These are phyloP conservation scores for Proterorhinus semilunaris DNA, from an alignment of 2,113 vertebrate species.

Conservation along the genomic window DNA sequence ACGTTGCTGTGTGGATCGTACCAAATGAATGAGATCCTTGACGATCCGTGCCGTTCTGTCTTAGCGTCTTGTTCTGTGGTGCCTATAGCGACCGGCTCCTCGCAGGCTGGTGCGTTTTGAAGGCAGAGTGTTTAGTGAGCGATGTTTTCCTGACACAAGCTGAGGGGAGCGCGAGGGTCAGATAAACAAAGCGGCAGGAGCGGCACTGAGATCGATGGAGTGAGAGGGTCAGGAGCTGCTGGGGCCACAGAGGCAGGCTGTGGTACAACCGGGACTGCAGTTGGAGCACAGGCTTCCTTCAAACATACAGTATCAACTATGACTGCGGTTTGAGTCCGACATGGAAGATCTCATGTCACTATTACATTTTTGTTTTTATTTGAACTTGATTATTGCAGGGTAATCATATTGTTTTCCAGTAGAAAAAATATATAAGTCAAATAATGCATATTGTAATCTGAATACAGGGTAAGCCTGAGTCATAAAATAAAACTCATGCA, in stretches of 20 bases:
- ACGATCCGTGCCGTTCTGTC: neutral
- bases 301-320: neutral
- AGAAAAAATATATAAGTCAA: too few species aligned
- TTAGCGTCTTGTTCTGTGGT: neutral
- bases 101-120: conserved; percentile 19
- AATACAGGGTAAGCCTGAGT: too few species aligned
- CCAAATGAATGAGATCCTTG: neutral
- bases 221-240: conserved; percentile 27
- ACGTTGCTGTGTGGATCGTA: too few species aligned
- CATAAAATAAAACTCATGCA: too few species aligned
- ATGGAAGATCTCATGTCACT: too few species aligned
- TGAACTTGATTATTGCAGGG: too few species aligned
- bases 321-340: neutral
- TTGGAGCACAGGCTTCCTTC: neutral
- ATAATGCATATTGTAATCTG: too few species aligned
- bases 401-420: too few species aligned
- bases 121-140: conserved; percentile 17
- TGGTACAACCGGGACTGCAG: conserved; percentile 15
- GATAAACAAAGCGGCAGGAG: conserved; percentile 53
- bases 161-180: conserved; percentile 28
- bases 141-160: conserved; percentile 32
- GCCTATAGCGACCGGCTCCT: conserved; percentile 1
- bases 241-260: conserved; percentile 16
- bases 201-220: conserved; percentile 40
- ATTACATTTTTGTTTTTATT: too few species aligned